phyloP scores from a whole-genome alignment of 2,797 vertebrate genomes.

The Aplochiton taeniatus region DNA sequence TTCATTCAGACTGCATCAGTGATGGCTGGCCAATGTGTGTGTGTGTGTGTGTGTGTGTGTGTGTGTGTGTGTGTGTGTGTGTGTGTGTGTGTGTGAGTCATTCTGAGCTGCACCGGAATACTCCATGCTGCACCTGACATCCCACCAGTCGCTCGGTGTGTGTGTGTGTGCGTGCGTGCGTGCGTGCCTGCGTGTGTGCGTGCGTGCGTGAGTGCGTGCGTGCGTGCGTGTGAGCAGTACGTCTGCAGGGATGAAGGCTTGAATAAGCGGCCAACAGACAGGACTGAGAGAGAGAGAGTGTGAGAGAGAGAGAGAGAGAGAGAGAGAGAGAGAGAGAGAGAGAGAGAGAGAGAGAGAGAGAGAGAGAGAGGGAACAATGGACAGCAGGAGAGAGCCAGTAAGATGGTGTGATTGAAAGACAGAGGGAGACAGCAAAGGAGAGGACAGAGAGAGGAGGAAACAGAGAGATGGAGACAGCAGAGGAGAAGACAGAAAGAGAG shows the following conservation, averaged over 20 bases:
- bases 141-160: neutral
- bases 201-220: slow-evolving; percentile 7
- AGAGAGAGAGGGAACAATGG: neutral
- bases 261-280: slow-evolving; percentile 20
- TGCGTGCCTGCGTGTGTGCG: neutral
- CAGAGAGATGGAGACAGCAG: neutral
- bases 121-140: no score
- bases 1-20: no score
- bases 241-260: neutral
- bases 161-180: neutral
- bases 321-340: slow-evolving; percentile 2
- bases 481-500: no score
- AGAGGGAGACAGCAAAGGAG: neutral
- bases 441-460: neutral
- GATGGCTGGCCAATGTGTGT: neutral
- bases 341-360: slow-evolving; percentile 16
- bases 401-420: neutral
- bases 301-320: neutral
- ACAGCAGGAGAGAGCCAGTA: no score
- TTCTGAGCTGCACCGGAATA: neutral
- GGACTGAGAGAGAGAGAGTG: slow-evolving; percentile 7
- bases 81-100: neutral
- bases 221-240: neutral
- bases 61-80: neutral
- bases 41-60: slow-evolving; percentile 2